These are phyloP conservation scores for Lipophrys pholis DNA, from an alignment of 2,113 vertebrate species.

Conservation along the genomic window DNA sequence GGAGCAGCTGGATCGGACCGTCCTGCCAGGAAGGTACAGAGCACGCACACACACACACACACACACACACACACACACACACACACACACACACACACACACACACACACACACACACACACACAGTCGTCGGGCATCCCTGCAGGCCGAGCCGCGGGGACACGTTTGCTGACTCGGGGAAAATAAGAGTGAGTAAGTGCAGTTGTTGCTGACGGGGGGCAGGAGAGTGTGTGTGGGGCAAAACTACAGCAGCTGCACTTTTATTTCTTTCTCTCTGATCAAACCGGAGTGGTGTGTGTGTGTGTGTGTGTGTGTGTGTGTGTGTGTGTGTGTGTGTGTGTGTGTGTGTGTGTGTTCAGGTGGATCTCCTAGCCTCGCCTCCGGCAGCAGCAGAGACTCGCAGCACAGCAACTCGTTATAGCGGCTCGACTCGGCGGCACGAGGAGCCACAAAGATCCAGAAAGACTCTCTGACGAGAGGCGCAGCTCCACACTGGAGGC, in stretches of 20 bases:
- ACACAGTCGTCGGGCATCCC: background rate
- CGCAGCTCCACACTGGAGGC: slow-evolving; percentile 34
- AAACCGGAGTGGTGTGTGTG: slow-evolving; percentile 6
- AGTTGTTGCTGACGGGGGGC: slow-evolving; percentile 51
- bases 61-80: background rate
- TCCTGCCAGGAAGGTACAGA: slow-evolving; percentile 88
- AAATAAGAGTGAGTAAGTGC: slow-evolving; percentile 50
- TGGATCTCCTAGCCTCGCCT: slow-evolving; percentile 57
- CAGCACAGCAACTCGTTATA: slow-evolving; percentile 71
- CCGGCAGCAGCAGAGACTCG: slow-evolving; percentile 40
- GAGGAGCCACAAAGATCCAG: slow-evolving; percentile 19
- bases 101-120: background rate
- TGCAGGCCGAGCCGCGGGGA: slow-evolving; percentile 16
- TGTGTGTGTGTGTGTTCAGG: slow-evolving; percentile 56
- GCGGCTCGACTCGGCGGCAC: slow-evolving; percentile 32
- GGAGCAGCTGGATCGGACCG: slow-evolving; percentile 81
- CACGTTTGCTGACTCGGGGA: slow-evolving; percentile 57
- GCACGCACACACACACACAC: slow-evolving; percentile 1
- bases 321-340: background rate
- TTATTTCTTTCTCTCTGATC: slow-evolving; percentile 18
- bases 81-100: background rate
- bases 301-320: too few relatives aligned
- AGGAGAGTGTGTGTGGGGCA: background rate
- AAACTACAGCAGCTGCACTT: slow-evolving; percentile 49
- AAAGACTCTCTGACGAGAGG: slow-evolving; percentile 58